These are phyloP conservation scores for Acheta domesticus DNA, from an alignment of 2,888 invertebrate genomes.

Conservation along the genomic window DNA sequence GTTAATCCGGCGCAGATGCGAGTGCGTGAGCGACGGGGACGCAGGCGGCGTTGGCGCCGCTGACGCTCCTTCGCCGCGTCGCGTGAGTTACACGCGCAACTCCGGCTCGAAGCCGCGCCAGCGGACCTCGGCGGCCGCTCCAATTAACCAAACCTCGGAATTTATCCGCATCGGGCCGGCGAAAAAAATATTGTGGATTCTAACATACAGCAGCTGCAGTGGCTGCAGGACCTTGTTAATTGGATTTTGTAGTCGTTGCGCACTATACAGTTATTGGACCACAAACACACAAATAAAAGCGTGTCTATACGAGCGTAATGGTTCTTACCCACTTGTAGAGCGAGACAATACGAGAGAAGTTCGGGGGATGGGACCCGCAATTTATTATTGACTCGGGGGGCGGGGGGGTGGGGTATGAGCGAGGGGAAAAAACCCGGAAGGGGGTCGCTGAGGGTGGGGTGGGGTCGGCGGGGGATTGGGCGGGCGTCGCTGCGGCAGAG, in stretches of 20 bases:
- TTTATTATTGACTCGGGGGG: neutral
- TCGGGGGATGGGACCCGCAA: conserved; percentile 18
- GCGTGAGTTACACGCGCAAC: too few relatives aligned
- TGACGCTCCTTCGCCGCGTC: too few relatives aligned
- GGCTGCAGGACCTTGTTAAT: conserved; percentile 7
- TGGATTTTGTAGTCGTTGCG: conserved; percentile 18
- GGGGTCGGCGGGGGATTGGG: neutral
- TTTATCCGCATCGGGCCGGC: neutral
- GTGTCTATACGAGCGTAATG: neutral
- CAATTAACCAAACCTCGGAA: neutral
- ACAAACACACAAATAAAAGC: conserved; percentile 18
- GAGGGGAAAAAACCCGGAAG: neutral
- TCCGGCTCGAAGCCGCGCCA: neutral
- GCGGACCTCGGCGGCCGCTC: neutral
- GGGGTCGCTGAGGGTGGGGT: neutral
- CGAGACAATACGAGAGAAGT: neutral
- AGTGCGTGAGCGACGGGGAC: too few relatives aligned
- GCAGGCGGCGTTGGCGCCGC: too few relatives aligned
- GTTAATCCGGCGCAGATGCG: too few relatives aligned
- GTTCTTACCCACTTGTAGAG: conserved; percentile 9
- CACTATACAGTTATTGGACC: conserved; percentile 3
- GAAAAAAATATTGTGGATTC: conserved; percentile 9
- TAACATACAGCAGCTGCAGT: conserved; percentile 1
- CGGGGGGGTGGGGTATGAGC: neutral
- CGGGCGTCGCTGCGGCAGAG: neutral